Evolutionary conservation across 2,113 vertebrate genomes (phyloP).

Genomic region (Pseudopipra pipra): DNA sequence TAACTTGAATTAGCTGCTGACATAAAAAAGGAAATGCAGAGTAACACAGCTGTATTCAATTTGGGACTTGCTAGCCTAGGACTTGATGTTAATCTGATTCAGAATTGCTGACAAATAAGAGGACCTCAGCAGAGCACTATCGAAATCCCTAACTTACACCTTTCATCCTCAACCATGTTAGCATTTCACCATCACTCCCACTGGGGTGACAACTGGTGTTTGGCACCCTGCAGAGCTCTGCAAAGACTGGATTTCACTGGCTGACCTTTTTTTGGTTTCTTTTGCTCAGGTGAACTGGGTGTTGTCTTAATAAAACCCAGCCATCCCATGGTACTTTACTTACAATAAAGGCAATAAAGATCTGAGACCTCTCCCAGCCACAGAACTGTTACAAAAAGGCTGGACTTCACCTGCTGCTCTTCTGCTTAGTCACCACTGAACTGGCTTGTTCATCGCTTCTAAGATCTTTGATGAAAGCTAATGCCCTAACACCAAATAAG

Average conservation of each 20-base stretch:
- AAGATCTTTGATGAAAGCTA: not conserved
- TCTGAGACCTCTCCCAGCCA: not conserved
- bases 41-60: not conserved
- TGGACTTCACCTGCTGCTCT: not conserved
- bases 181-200: not conserved
- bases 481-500: not conserved
- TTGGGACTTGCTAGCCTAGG: not conserved
- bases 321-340: not conserved
- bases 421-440: not conserved
- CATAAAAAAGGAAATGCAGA: not conserved
- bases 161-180: constrained; percentile 21
- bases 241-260: not conserved
- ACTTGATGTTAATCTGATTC: constrained; percentile 8
- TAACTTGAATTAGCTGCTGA: constrained; percentile 7
- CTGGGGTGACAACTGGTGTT: not conserved
- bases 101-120: not conserved
- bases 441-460: not conserved
- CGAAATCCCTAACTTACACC: not conserved
- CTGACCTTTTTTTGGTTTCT: not conserved
- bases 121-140: not conserved
- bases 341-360: not conserved
- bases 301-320: not conserved
- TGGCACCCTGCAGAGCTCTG: not conserved
- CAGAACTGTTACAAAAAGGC: not conserved
- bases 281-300: not conserved